Conservation (phyloP, 2,888 invertebrate species). For the Andrena trimmerana region DNA sequence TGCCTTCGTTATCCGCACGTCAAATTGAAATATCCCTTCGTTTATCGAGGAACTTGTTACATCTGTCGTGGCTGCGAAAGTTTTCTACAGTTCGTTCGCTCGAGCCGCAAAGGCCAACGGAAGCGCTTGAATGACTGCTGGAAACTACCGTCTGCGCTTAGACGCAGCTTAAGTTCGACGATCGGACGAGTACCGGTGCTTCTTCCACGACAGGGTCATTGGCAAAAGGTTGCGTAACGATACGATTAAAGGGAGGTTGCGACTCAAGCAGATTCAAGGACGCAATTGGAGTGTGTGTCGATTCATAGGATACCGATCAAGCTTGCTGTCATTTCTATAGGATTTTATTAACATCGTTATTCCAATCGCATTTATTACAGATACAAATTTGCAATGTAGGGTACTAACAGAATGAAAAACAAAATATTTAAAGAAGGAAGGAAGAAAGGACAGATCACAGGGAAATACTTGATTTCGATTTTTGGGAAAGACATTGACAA, state of each 20-base stretch:
- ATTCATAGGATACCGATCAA: constrained; percentile 19
- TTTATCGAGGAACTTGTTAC: not conserved
- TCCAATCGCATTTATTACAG: constrained; percentile 53
- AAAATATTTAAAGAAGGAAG: not conserved
- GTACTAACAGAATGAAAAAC: constrained; percentile 26
- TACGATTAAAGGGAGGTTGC: not conserved
- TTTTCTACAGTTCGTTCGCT: not conserved
- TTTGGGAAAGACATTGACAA: constrained; percentile 29
- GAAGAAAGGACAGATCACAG: constrained; percentile 2
- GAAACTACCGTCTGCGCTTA: not conserved
- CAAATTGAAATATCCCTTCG: constrained; percentile 5
- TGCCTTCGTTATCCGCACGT: constrained; percentile 7
- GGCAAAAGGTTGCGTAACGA: constrained; percentile 1
- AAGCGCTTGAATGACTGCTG: not conserved
- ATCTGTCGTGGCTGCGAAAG: not conserved
- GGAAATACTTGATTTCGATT: constrained; percentile 28
- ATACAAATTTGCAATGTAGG: constrained; percentile 55
- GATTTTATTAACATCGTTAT: constrained; percentile 60
- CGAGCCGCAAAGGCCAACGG: too few species aligned
- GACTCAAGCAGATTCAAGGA: constrained; percentile 14
- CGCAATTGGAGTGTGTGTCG: constrained; percentile 14
- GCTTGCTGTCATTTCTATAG: constrained; percentile 49
- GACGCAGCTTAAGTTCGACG: not conserved
- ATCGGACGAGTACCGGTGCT: not conserved
- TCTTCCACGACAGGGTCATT: not conserved